Base-by-base conservation (phyloP, 2,113 vertebrate genomes). In the Brachyistius frenatus region DNA sequence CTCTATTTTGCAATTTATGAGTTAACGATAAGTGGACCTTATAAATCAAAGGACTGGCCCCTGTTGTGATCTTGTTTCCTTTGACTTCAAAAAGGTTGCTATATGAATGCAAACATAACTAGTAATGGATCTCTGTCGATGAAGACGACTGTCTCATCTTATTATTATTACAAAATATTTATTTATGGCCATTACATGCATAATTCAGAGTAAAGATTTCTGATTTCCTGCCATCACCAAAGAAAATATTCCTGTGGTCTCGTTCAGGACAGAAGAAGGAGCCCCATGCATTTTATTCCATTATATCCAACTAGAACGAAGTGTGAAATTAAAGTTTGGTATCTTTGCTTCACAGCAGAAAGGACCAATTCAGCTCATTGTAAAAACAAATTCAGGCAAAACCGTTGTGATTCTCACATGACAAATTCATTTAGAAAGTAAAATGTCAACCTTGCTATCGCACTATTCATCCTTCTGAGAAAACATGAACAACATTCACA, bases 1-100 rank as follows among this genome's bases (percentile, higher is more conserved):
- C 72, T 83, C 79, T 91, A 89, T 60, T 83, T 89, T 90, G 80
- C 85, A 86, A 89, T 90, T 83, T 90, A 89, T 93, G 88, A 93
- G 86, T 68, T 78, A 80, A 73, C 86, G 87, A 90, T 80, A 82
- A 93, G 84, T 82, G 73, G 83, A 80, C 80, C 72, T 72, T 71
- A 77, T 41, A 72, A 88, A 92, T 92, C 91, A 94, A 92, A 94
- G 88, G 54, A 71, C 47, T 35, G 64, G 33, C 23, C 72, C 71
- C 69, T 33, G 67, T 78, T 78, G 76, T 87, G 83, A 55, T 85
- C 65, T 83, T 81, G 69, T 89, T 75, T 80, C 57, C 77, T 81
- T 83, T 81, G 55, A 90, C 86, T 90, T 92, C 87, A 94, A 92
- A 94, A 91, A 86, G 81, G 58, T 78, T 81, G 81, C 75, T 68